phyloP scores from a whole-genome alignment of 2,888 invertebrate genomes.

The Aleiodes alternator region DNA sequence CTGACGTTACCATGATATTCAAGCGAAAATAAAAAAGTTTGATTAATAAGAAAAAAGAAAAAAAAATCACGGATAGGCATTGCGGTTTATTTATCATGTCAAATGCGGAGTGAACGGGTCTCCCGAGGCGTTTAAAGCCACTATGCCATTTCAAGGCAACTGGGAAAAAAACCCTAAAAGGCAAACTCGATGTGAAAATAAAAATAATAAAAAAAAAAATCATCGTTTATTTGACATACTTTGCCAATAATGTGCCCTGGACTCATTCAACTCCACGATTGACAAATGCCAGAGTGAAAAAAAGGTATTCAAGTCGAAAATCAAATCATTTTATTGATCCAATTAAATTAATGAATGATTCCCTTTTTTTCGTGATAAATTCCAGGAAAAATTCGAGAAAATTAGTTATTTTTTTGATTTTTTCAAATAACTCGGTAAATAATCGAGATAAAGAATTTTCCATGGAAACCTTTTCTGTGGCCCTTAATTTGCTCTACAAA shows the following conservation, averaged over 20 bases:
- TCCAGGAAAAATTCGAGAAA: neutral
- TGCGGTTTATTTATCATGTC: slow-evolving; percentile 27
- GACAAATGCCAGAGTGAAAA: slow-evolving; percentile 7
- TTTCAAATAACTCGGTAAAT: no score
- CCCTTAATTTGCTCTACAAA: no score
- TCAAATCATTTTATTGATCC: neutral
- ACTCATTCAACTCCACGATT: slow-evolving; percentile 32
- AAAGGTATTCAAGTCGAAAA: neutral
- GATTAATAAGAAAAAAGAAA: slow-evolving; percentile 3
- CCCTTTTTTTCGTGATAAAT: neutral
- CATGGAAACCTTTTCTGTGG: no score
- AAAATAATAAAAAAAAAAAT: neutral
- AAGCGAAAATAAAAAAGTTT: neutral
- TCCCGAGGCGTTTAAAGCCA: slow-evolving; percentile 11
- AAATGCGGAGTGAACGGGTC: slow-evolving; percentile 25
- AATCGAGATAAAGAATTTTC: no score
- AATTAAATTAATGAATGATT: neutral
- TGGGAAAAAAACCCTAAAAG: slow-evolving; percentile 26
- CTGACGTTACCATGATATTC: neutral
- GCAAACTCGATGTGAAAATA: slow-evolving; percentile 21
- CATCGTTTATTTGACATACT: slow-evolving; percentile 24
- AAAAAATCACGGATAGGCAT: slow-evolving; percentile 2
- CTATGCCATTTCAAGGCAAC: slow-evolving; percentile 30
- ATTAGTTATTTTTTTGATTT: no score
- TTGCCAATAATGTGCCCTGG: slow-evolving; percentile 29